Percentiles rank a stretch among this genome's conserved stretches.
Evolutionary conservation across 2,797 vertebrate species (phyloP).

Genomic region (Moxostoma hubbsi): DNA sequence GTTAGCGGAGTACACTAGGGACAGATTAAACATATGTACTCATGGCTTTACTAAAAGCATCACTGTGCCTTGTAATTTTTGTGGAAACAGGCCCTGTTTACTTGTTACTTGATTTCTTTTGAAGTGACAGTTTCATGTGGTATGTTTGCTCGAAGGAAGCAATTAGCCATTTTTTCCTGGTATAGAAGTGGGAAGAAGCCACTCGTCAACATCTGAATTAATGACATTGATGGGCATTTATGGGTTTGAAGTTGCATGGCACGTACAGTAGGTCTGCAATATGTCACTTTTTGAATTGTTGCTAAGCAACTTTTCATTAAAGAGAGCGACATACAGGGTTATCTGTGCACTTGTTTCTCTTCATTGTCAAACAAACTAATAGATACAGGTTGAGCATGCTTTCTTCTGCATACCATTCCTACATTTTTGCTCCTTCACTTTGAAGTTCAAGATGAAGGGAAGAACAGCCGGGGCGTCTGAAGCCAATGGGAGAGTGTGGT

Average conservation of each 20-base stretch:
- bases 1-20: background rate
- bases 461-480: constrained; percentile 36
- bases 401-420: background rate
- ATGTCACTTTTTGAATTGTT: background rate
- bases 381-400: background rate
- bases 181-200: constrained; percentile 34
- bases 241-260: background rate
- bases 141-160: constrained; percentile 36
- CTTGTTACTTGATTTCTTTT: constrained; percentile 43
- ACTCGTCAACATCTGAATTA: constrained; percentile 32
- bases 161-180: constrained; percentile 41
- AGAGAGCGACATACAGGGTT: background rate
- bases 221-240: constrained; percentile 22
- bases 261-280: background rate
- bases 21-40: constrained; percentile 27
- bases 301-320: background rate
- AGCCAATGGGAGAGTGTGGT: constrained; percentile 34
- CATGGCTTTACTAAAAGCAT: constrained; percentile 15
- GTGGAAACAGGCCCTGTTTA: constrained; percentile 32
- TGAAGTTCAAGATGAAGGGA: constrained; percentile 33
- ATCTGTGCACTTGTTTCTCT: background rate
- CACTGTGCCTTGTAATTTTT: constrained; percentile 29
- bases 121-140: constrained; percentile 52
- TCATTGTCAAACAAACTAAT: constrained; percentile 24
- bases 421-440: constrained; percentile 25